phyloP scores from a whole-genome alignment of 1,140 invertebrate species.

The Heliothis virescens region DNA sequence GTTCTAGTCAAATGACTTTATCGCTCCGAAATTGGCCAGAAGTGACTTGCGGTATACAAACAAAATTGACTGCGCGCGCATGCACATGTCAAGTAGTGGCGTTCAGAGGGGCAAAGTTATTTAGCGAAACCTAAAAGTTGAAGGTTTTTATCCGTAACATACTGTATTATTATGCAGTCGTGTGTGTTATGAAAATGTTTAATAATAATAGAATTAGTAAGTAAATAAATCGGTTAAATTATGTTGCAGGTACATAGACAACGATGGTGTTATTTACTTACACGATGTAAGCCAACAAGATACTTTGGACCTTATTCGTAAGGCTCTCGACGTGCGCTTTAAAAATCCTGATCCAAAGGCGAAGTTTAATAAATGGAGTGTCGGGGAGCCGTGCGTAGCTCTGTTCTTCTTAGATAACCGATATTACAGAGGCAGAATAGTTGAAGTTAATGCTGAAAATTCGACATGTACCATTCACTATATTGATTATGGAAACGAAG shows the following conservation, averaged over 20 bases:
- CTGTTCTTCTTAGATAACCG: constrained; percentile 87
- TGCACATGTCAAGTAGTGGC: not conserved
- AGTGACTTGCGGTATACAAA: too few species aligned
- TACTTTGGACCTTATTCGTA: constrained; percentile 84
- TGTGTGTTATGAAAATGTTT: too few species aligned
- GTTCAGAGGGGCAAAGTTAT: too few species aligned
- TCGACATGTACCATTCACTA: constrained; percentile 85
- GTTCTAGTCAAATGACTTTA: too few species aligned
- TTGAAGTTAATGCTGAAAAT: constrained; percentile 72
- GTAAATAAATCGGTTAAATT: not conserved
- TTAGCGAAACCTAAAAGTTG: too few species aligned
- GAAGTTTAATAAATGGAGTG: constrained; percentile 82
- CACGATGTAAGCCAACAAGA: constrained; percentile 80
- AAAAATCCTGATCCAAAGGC: constrained; percentile 78
- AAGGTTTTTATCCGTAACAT: too few species aligned
- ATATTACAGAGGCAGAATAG: constrained; percentile 88
- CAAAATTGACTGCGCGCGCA: too few species aligned
- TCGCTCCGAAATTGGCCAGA: too few species aligned
- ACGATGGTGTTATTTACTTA: constrained; percentile 86
- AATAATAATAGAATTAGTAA: not conserved
- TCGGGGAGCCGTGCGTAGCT: constrained; percentile 89
- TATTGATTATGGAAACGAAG: constrained; percentile 89
- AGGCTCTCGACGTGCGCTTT: constrained; percentile 85
- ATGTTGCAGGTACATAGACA: constrained; percentile 87
- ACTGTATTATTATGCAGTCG: too few species aligned